Base-by-base conservation (phyloP, 1,140 invertebrate genomes). In the Scylla paramamosain region DNA sequence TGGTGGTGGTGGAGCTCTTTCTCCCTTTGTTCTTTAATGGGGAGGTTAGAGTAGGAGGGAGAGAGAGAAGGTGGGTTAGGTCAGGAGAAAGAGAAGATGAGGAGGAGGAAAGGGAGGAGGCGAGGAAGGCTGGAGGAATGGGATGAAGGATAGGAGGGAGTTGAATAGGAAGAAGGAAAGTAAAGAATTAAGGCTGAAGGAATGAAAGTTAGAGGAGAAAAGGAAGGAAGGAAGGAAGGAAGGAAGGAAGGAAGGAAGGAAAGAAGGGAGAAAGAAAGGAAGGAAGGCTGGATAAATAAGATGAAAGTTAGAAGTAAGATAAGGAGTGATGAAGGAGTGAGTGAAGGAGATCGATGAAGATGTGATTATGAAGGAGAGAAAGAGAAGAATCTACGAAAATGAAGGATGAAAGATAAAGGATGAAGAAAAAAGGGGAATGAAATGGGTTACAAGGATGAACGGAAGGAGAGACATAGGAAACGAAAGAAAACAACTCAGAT, bases 21-120 rank as follows among this genome's bases (percentile, higher is more conserved):
- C 67, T 77, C 25, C 67, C 67, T 77, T 77, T 77, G 67, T 77
- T n/a, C 67, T 77, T n/a, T 77, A 77, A 77, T 77, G 67, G 67
- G 67, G n/a, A 77, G 67, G 67, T 77, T 7, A n/a, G 67, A 77
- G 25, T 20, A 20, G 25, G 20, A n/a, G 20, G 67, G 67, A n/a
- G 25, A 20, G 20, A 77, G 67, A 77, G 67, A n/a, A 77, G 16
- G 67, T 59, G 52, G 52, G 52, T 59, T 39, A 39, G 52, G 52
- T 12, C 3, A n/a, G n/a, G n/a, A 77, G 67, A 20, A 77, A n/a
- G 67, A 77, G 67, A 77, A n/a, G 67, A 77, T 12, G 67, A n/a
- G n/a, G 8, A 77, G 25, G 67, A n/a, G n/a, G 67, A n/a, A 20
- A 20, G n/a, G 67, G 59, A 25, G 59, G 59, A 67, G 59, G 59